Base-by-base conservation (phyloP, 2,113 vertebrate genomes). In the Oplegnathus fasciatus region DNA sequence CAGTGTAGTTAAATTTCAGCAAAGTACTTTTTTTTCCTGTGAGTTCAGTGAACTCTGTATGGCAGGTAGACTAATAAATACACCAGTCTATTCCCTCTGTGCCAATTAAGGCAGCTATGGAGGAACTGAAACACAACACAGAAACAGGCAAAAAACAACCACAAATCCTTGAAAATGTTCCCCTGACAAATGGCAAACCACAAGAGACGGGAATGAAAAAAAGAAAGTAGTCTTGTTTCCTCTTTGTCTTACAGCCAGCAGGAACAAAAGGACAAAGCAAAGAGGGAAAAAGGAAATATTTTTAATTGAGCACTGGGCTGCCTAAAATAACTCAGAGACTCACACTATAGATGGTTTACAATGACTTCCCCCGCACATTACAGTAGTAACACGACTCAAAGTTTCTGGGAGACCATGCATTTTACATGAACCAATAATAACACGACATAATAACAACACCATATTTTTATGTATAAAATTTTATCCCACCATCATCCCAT, bases 41-140 rank as follows among this genome's bases (percentile, higher is more conserved):
- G 32, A 32, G 28, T 44, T 79, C 68, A 69, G 4, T 30, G 17
- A 85, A 62, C 11, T 78, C 22, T 34, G 32, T 22, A 46, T 24
- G 34, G 11, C 62, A 80, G 69, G 44, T 68, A 80, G 58, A 64
- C 20, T 64, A 75, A 57, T 40, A 62, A 65, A 75, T 37, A 37
- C 1, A 80, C 37, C 74, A 10, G 24, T 69, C 46, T 42, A n/a
- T 86, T 82, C 77, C 71, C 64, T 2, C 6, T 22, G 69, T 24
- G 54, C 22, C 76, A n/a, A 78, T 93, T 90, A 32, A 72, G 8
- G 32, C 40, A 52, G 65, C 50, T 52, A 15, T 46, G 26, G n/a
- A 64, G 28, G 18, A 30, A 13, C 28, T 40, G 64, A 73, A 80
- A 83, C 54, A 18, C 60, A 77, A 76, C 75, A 84, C 15, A 50